These are phyloP conservation scores for Oenanthe melanoleuca DNA, from an alignment of 2,113 vertebrate species.

Conservation along the genomic window DNA sequence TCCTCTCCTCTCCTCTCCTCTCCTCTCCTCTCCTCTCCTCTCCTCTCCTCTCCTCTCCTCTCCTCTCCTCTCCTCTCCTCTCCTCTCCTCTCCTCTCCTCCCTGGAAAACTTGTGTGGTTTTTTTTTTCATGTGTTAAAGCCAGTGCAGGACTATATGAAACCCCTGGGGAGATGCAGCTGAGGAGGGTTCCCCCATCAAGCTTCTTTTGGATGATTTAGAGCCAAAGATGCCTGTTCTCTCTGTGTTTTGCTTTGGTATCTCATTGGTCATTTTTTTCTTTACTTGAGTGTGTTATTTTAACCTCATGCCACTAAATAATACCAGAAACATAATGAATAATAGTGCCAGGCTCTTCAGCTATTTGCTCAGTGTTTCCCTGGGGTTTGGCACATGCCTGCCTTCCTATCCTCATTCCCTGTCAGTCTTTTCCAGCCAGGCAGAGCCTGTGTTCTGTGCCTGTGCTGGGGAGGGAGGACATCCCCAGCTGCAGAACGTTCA, in stretches of 20 bases:
- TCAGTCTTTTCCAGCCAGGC: neutral
- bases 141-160: neutral
- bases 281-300: slow-evolving; percentile 38
- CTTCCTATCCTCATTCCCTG: neutral
- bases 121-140: neutral
- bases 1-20: no score
- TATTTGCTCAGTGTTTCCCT: slow-evolving; percentile 46
- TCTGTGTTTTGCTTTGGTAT: slow-evolving; percentile 40
- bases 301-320: slow-evolving; percentile 38
- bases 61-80: no score
- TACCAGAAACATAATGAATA: slow-evolving; percentile 20
- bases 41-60: no score
- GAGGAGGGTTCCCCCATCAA: neutral
- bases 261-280: neutral
- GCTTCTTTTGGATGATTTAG: neutral
- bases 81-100: no score
- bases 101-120: neutral
- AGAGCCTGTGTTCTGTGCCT: neutral
- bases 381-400: neutral
- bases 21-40: no score
- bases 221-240: slow-evolving; percentile 23
- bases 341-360: slow-evolving; percentile 20
- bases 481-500: neutral
- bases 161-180: neutral
- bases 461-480: neutral